A percentile compares a stretch with the other conserved stretches of the same genome.
These are phyloP conservation scores for Centruroides vittatus DNA, from an alignment of 1,140 invertebrate genomes.

Conservation along the genomic window DNA sequence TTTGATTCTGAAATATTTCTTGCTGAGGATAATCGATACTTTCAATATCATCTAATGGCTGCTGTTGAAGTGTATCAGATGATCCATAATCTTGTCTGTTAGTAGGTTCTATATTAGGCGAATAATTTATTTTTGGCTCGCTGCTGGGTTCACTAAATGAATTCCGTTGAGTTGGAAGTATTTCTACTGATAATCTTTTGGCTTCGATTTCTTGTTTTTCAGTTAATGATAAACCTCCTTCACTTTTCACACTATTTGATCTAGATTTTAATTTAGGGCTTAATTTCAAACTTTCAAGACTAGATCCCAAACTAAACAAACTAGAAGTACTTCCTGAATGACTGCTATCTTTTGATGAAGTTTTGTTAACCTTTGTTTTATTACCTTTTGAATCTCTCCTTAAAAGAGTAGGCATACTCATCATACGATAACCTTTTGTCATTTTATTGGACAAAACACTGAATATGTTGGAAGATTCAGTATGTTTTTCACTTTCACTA, in stretches of 20 bases:
- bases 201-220: too few species aligned
- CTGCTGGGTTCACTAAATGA: too few species aligned
- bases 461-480: background rate
- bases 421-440: slow-evolving; percentile 13
- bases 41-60: too few species aligned
- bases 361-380: background rate
- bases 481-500: background rate
- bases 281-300: slow-evolving; percentile 10
- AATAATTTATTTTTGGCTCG: too few species aligned
- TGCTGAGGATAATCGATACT: too few species aligned
- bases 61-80: too few species aligned
- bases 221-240: slow-evolving; percentile 8
- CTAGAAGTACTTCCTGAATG: slow-evolving; percentile 9
- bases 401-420: slow-evolving; percentile 13
- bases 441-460: slow-evolving; percentile 13
- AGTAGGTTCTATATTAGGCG: too few species aligned
- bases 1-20: too few species aligned
- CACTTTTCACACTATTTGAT: slow-evolving; percentile 14
- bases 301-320: slow-evolving; percentile 11
- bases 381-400: slow-evolving; percentile 2
- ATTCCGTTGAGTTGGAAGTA: too few species aligned
- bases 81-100: too few species aligned
- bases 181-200: too few species aligned
- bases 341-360: background rate
- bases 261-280: slow-evolving; percentile 2